Base-by-base conservation (phyloP, 2,888 invertebrate species). In the Cerastis rubricosa region DNA sequence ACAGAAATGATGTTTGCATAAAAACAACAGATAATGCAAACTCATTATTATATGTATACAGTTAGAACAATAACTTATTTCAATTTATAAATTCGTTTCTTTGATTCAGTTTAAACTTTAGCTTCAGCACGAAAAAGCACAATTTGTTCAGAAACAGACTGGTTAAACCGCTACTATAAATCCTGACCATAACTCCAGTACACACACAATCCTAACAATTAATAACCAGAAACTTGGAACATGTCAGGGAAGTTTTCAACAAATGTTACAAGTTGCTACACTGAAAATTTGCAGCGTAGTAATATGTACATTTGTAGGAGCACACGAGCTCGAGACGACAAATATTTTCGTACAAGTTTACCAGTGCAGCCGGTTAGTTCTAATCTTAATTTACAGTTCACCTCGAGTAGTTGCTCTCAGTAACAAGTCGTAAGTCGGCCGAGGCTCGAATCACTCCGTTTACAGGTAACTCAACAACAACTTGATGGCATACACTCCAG, bases 361-460 rank as follows among this genome's bases (percentile, higher is more conserved):
- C 89, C 83, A 84, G 86, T 89, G 90, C 90, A 89, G 85, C 87
- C 87, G 88, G 91, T 89, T 91, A 90, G 91, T 91, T 93, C 92
- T 94, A 93, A 94, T 94, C 94, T 93, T 94, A 94, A 94, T 93
- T 93, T 94, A 92, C 92, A 90, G 93, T 92, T 93, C 82, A 88
- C 86, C 76, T 87, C 80, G 77, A 90, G 89, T 89, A 89, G 89
- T 93, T 91, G 89, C 88, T 90, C 87, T 68, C 76, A 83, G 87
- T 88, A 87, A 89, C 87, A 86, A 89, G 87, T 89, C 87, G 79
- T 85, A 90, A 91, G 88, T 90, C 90, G 76, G 81, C 73, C 86
- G 83, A 81, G 71, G 51, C 74, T 82, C 64, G 74, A 76, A 74
- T 85, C 74, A 75, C 71, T 85, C 66, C 29, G 73, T 84, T 85